Evolutionary conservation across 2,797 vertebrate species (phyloP).

Genomic region (Caiman crocodilus): DNA sequence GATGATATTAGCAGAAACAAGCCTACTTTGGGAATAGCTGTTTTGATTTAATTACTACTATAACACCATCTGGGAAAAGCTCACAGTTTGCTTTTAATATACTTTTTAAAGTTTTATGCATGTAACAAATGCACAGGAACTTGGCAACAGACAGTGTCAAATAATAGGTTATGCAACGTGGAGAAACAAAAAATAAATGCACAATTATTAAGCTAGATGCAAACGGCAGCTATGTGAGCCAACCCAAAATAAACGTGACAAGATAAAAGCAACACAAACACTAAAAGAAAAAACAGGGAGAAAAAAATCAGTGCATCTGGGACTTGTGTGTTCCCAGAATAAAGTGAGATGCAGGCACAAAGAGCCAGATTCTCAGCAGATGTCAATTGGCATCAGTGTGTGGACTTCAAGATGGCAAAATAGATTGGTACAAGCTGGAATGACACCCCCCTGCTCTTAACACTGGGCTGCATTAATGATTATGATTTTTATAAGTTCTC

Average conservation of each 20-base stretch:
- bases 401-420: neutral
- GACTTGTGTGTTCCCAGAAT: neutral
- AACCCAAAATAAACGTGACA: neutral
- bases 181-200: neutral
- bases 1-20: conserved; percentile 46
- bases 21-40: conserved; percentile 53
- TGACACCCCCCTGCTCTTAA: neutral
- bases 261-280: neutral
- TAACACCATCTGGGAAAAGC: conserved; percentile 2
- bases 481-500: neutral
- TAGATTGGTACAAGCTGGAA: neutral
- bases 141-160: neutral
- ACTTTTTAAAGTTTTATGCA: conserved; percentile 7
- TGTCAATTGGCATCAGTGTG: fast-evolving
- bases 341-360: neutral
- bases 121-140: neutral
- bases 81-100: conserved; percentile 44
- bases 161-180: neutral
- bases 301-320: neutral
- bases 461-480: neutral
- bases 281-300: no score
- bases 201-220: neutral
- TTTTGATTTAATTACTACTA: conserved; percentile 63
- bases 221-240: neutral
- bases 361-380: neutral